A percentile compares a stretch with the other conserved stretches of the same genome.
Conservation (phyloP, 2,888 invertebrate genomes). For the Lobophora halterata region DNA sequence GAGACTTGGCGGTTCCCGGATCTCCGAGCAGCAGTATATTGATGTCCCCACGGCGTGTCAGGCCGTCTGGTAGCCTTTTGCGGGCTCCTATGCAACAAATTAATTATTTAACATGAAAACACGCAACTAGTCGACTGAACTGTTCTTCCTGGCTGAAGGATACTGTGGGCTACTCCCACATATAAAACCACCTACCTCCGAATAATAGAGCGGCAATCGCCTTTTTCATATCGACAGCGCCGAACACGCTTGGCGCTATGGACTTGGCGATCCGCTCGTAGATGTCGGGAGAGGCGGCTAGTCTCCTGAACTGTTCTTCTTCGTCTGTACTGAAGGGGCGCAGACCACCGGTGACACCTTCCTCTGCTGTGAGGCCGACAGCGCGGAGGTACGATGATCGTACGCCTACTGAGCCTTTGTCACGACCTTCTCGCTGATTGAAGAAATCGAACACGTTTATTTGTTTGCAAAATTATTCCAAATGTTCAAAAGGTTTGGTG, state of each 20-base stretch:
- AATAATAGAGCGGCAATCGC: constrained; percentile 97
- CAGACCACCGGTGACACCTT: constrained; percentile 87
- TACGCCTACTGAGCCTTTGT: constrained; percentile 93
- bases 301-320: constrained; percentile 87
- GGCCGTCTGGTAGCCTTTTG: constrained; percentile 95
- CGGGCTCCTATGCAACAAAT: constrained; percentile 80
- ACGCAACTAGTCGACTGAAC: no score
- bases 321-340: constrained; percentile 70
- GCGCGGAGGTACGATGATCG: constrained; percentile 96
- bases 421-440: constrained; percentile 83
- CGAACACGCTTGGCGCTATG: constrained; percentile 98
- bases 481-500: no score
- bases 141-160: no score
- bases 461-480: no score
- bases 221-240: constrained; percentile 96
- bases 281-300: constrained; percentile 92
- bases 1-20: constrained; percentile 99
- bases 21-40: constrained; percentile 97
- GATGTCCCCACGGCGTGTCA: constrained; percentile 97
- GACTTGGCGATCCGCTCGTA: constrained; percentile 94
- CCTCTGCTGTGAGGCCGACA: constrained; percentile 93
- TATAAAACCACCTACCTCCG: constrained; percentile 82
- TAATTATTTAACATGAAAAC: not conserved
- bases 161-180: not conserved
- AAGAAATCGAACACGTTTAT: no score